Conservation (phyloP, 2,797 vertebrate genomes). For the Lerista edwardsae region DNA sequence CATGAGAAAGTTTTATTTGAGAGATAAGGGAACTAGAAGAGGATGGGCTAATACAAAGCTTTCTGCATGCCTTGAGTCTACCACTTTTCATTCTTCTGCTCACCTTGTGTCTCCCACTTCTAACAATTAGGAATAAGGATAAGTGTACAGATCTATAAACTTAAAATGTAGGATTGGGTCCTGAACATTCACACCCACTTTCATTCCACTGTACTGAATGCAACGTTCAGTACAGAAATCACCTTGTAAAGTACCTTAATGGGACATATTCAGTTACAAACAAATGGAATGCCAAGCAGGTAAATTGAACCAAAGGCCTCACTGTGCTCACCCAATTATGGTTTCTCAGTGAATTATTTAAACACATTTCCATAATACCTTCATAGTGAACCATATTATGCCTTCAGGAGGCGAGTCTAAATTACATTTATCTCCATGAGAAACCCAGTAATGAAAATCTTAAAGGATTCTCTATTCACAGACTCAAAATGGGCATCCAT, state of each 20-base stretch:
- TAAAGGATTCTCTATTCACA: background rate
- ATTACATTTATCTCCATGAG: background rate
- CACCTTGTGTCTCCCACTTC: too few species aligned
- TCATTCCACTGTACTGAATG: background rate
- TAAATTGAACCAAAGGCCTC: background rate
- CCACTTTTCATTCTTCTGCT: too few species aligned
- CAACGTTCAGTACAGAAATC: background rate
- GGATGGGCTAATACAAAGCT: background rate
- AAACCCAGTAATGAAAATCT: background rate
- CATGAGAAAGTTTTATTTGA: background rate
- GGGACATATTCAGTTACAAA: background rate
- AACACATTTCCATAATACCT: background rate
- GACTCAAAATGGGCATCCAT: background rate
- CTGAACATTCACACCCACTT: background rate
- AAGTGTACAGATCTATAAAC: background rate
- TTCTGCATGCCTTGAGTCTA: too few species aligned
- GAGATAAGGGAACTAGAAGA: too few species aligned
- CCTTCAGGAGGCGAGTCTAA: background rate
- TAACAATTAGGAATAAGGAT: background rate
- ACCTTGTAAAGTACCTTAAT: background rate
- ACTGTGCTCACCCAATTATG: background rate
- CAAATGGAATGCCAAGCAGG: background rate
- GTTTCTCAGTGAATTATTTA: background rate
- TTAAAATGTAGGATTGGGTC: background rate
- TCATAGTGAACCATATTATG: background rate